Base-by-base conservation (phyloP, 2,888 invertebrate species). In the Ophioninae sp. region DNA sequence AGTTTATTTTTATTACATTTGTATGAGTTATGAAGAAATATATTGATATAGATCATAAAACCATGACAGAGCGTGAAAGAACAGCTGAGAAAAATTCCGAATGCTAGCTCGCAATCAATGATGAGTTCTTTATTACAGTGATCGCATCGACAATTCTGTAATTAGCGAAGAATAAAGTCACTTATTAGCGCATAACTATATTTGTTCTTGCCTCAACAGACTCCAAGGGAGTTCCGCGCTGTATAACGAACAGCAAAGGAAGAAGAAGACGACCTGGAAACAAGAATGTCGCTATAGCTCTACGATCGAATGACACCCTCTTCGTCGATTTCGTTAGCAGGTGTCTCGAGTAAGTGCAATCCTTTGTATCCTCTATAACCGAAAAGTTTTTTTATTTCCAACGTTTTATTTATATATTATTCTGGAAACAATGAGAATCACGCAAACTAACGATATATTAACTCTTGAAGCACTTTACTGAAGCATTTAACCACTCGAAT, bases 231-330 rank as follows among this genome's bases (percentile, higher is more conserved):
- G 96, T 96, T 87, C 98, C 98, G 3, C 95, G 98, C 85, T 97
- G 96, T 91, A 96, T 98, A 89, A 98, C 97, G 61, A 99, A 99
- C 93, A 98, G 97, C 85, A 98, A 98, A 93, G 98, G 98, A 0
- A 96, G 97, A 89, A 98, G 98, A 93, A 95, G 99, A 73, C 94
- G 97, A 89, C 98, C 98, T 0, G 97, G 96, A 57, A 96, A 97
- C 85, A 96, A 97, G 90, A 96, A 96, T 81, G 94, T 99, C 78
- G 95, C 96, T 21, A 95, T 96, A 90, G 97, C 97, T 50, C 95
- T 98, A 79, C 95, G 97, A 88, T 97, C 97, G 89, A 96, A 96
- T 90, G 98, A 99, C 93, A 95, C 96, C 20, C 95, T 97, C 86
- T 99, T 99, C 94, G 95, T 98, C 64, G 97, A 98, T 93, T 98